Percentiles rank a stretch among this genome's conserved stretches.
Conservation (phyloP, 1,140 invertebrate species). For the Drosophila willistoni region DNA sequence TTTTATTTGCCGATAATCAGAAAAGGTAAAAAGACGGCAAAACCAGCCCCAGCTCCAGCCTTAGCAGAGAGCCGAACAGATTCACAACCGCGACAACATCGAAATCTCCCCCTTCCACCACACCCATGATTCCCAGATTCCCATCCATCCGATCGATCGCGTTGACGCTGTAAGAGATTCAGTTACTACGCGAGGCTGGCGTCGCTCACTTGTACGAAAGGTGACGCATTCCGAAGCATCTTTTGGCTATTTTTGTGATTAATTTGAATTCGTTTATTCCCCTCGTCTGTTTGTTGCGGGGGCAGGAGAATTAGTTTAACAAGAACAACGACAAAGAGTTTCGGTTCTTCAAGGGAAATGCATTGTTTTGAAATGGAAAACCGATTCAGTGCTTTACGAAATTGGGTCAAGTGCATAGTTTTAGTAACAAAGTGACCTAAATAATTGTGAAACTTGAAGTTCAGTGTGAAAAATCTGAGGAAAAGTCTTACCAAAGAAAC, state of each 20-base stretch:
- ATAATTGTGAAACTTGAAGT: conserved; percentile 30
- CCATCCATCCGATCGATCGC: conserved; percentile 55
- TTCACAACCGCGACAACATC: neutral
- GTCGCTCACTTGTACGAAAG: conserved; percentile 29
- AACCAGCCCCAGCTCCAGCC: conserved; percentile 48
- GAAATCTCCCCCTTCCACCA: conserved; percentile 9
- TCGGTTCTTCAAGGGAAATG: neutral
- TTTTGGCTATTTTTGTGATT: conserved; percentile 66
- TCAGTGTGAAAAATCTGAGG: conserved; percentile 35
- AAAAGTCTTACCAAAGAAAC: conserved; percentile 54
- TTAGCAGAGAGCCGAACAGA: conserved; percentile 21
- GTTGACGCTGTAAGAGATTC: conserved; percentile 56
- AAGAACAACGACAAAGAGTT: conserved; percentile 16
- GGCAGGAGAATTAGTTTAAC: conserved; percentile 17
- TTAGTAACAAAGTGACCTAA: conserved; percentile 23
- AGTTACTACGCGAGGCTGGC: conserved; percentile 38
- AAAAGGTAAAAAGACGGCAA: conserved; percentile 41
- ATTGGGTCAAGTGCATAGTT: conserved; percentile 65
- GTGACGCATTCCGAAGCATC: conserved; percentile 53
- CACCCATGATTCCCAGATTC: conserved; percentile 15
- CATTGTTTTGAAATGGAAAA: neutral
- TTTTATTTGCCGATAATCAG: conserved; percentile 38
- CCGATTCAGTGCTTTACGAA: conserved; percentile 8
- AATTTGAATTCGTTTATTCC: conserved; percentile 7
- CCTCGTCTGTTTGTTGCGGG: conserved; percentile 1